These are phyloP conservation scores for Macquaria ambigua DNA, from an alignment of 2,113 vertebrate species.

Conservation along the genomic window DNA sequence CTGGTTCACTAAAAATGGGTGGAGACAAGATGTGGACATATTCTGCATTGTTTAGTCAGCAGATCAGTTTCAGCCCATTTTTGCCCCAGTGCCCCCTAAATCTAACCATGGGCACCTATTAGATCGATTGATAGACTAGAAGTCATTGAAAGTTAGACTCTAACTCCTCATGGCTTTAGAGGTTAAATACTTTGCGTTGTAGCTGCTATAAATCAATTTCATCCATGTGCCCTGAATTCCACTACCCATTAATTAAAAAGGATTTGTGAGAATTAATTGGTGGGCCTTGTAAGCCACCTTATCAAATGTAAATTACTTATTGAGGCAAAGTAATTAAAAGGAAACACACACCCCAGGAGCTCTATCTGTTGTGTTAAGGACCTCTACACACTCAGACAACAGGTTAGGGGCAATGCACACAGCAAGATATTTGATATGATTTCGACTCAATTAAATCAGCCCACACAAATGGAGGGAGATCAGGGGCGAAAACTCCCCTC, in stretches of 20 bases:
- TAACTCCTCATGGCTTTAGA: slow-evolving; percentile 14
- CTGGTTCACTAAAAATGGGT: background rate
- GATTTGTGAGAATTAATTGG: slow-evolving; percentile 69
- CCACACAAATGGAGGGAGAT: background rate
- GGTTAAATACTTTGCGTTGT: slow-evolving; percentile 57
- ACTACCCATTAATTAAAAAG: slow-evolving; percentile 66
- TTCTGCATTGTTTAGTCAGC: background rate
- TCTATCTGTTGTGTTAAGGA: slow-evolving; percentile 54
- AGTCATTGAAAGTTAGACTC: slow-evolving; percentile 29
- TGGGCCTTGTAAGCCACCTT: slow-evolving; percentile 60
- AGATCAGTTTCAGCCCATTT: background rate
- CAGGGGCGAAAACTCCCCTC: background rate
- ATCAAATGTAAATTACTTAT: slow-evolving; percentile 73
- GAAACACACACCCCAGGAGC: slow-evolving; percentile 57
- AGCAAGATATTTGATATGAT: slow-evolving; percentile 38
- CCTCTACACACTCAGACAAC: slow-evolving; percentile 36
- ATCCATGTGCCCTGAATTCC: slow-evolving; percentile 54
- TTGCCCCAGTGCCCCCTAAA: background rate
- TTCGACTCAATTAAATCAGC: slow-evolving; percentile 32
- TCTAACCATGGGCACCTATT: background rate
- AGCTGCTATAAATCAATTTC: slow-evolving; percentile 63
- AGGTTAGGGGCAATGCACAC: slow-evolving; percentile 33
- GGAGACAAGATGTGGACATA: background rate
- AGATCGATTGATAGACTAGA: slow-evolving; percentile 20
- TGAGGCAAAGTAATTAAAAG: slow-evolving; percentile 73